Evolutionary conservation across 2,113 vertebrate genomes (phyloP).

Genomic region (Aplodontia rufa): DNA sequence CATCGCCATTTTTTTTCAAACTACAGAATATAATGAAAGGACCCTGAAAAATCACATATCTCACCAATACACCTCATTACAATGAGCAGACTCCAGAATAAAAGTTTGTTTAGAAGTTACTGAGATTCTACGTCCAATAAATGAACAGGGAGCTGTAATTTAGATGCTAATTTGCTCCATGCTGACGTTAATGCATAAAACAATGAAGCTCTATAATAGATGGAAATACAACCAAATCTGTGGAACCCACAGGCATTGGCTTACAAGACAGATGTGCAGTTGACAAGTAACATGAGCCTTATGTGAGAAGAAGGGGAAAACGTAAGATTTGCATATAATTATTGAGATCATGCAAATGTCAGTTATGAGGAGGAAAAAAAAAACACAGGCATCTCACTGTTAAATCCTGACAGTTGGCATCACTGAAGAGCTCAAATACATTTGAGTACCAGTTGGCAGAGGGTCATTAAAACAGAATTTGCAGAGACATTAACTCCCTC

Average conservation of each 20-base stretch:
- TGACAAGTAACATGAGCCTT: constrained; percentile 93
- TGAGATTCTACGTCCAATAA: constrained; percentile 84
- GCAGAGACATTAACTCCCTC: constrained; percentile 92
- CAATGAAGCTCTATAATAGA: constrained; percentile 89
- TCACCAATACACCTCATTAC: constrained; percentile 74
- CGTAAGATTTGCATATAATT: constrained; percentile 93
- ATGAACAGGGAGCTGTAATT: constrained; percentile 86
- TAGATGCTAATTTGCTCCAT: constrained; percentile 89
- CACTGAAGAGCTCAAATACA: constrained; percentile 91
- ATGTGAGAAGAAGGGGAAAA: constrained; percentile 92
- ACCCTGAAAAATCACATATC: constrained; percentile 76
- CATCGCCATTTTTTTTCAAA: constrained; percentile 53
- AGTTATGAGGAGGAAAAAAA: constrained; percentile 86
- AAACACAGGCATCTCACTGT: constrained; percentile 90
- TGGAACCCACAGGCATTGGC: constrained; percentile 88
- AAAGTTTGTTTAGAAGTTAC: constrained; percentile 86
- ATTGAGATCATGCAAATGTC: constrained; percentile 94
- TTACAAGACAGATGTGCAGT: constrained; percentile 90
- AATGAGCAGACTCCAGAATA: constrained; percentile 81
- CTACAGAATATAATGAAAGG: constrained; percentile 75
- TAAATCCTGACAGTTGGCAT: constrained; percentile 93
- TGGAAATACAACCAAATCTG: constrained; percentile 91
- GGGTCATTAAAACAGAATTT: constrained; percentile 94
- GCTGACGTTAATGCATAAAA: constrained; percentile 89
- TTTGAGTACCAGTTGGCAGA: constrained; percentile 91